Evolutionary conservation across 2,888 invertebrate genomes (phyloP), one percentile per base, ranked within the genome.

Genomic region (Furcula furcula): DNA sequence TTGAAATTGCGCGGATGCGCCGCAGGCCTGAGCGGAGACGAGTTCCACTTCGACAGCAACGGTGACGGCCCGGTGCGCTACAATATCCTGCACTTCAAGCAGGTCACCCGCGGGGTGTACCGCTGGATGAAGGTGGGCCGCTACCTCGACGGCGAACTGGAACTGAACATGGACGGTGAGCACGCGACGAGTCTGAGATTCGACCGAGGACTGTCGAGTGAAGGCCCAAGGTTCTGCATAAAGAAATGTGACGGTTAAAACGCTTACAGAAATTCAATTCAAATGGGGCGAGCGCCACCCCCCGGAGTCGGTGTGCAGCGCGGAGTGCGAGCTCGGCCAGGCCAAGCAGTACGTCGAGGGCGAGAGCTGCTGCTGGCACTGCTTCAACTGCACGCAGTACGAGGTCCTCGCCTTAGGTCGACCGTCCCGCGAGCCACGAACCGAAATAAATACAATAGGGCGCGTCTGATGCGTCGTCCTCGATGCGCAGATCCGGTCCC

Each of bases 11-110:
- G n/a, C n/a, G n/a, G 11, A 15, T 15, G n/a, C 4, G 9, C 3
- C 23, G 1, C 69, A 97, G 97, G 97, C 50, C 86, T 98, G 34
- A 96, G 95, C 59, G 96, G 96, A 0, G 96, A 97, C 76, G 91
- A 94, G 64, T 98, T 98, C 77, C 93, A 93, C 52, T 98, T 98
- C 77, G 96, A 97, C 73, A 89, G 83, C 33, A 94, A 95, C 59
- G 97, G 97, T 1, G 98, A 98, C 73, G 98, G 97, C 0, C 97
- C 97, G 0, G 97, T 97, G 6, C 92, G 98, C 23, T 98, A 98
- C 89, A 95, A 97, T 72, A 97, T 98, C 58, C 94, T 98, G 50
- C 98, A 98, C 80, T 98, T 97, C 90, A 96, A 97, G 71, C 96
- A 96, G 72, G 91, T 92, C 10, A 82, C 92, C 12, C 90, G 87